phyloP scores from a whole-genome alignment of 2,113 vertebrate species.

The Fulica atra region DNA sequence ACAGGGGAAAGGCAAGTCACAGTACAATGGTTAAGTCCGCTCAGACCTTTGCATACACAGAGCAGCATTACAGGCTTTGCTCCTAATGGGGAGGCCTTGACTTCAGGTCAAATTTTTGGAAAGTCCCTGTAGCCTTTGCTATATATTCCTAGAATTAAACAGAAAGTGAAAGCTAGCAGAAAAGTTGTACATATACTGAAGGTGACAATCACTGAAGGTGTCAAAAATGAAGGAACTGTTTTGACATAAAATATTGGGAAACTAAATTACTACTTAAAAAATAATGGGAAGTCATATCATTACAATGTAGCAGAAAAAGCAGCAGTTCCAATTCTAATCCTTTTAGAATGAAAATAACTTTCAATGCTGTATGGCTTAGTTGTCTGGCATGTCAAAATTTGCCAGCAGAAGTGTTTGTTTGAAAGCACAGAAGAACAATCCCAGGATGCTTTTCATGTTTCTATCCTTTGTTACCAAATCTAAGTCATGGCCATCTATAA shows the following conservation, averaged over 20 bases:
- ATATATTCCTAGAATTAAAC: neutral
- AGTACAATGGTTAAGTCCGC: neutral
- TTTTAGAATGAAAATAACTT: neutral
- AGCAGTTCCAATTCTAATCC: neutral
- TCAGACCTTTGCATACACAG: neutral
- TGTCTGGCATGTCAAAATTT: neutral
- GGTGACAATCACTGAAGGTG: neutral
- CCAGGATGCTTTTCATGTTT: neutral
- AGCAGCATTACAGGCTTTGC: neutral
- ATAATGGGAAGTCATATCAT: neutral
- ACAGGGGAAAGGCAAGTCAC: neutral
- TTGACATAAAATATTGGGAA: neutral
- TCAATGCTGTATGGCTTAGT: neutral
- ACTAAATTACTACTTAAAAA: neutral
- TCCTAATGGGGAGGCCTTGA: neutral
- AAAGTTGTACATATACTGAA: neutral
- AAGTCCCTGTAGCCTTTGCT: neutral
- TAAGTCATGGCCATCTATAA: conserved; percentile 10
- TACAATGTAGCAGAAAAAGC: neutral
- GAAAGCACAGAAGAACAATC: neutral
- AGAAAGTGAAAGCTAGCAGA: neutral
- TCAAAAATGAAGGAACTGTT: neutral
- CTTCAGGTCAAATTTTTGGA: neutral
- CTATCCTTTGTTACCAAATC: conserved; percentile 1
- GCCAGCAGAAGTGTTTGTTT: neutral